Evolutionary conservation across 2,888 invertebrate genomes (phyloP), one percentile per base, ranked within the genome.

Genomic region (Aelia acuminata): DNA sequence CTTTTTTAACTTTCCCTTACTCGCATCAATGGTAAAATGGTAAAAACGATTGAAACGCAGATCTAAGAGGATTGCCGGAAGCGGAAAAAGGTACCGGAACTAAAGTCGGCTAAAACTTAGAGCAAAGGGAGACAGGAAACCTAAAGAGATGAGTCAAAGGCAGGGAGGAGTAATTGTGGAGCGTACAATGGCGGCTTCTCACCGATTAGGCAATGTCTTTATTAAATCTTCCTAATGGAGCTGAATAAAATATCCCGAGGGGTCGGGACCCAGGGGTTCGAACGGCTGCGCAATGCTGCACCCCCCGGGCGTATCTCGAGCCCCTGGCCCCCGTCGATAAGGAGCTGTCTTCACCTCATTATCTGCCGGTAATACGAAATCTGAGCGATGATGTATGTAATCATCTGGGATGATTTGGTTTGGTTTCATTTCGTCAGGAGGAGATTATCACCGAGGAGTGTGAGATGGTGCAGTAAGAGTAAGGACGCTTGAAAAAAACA

Each of bases 121-220:
- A 70, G 22, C 31, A 35, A 10, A 70, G 35, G 10, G 4, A 57
- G 57, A 57, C 63, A 31, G 63, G 63, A 70, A 70, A 70, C 63
- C 63, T 31, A 70, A 70, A 70, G 63, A 84, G 49, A 49, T 31
- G 47, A 35, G 49, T 84, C 49, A 84, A 48, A n/a, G 49, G 48
- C 26, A 50, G 50, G 31, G 49, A 84, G 84, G 15, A 84, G 84
- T 84, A 48, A 47, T 84, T 47, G 49, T 84, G n/a, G n/a, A 4
- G 49, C 49, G 84, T 84, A 48, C 31, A 84, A 49, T 84, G 84
- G 84, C 48, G 49, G 84, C 47, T 31, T 84, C 84, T 49, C 84
- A 50, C 50, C 84, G 84, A 50, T 84, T 84, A 84, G 49, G 49
- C 84, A 84, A 84, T 84, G 84, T 50, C 50, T 85, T 85, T 85